phyloP scores from a whole-genome alignment of 64 coral and sea anemone genomes.

The Actinia equina region DNA sequence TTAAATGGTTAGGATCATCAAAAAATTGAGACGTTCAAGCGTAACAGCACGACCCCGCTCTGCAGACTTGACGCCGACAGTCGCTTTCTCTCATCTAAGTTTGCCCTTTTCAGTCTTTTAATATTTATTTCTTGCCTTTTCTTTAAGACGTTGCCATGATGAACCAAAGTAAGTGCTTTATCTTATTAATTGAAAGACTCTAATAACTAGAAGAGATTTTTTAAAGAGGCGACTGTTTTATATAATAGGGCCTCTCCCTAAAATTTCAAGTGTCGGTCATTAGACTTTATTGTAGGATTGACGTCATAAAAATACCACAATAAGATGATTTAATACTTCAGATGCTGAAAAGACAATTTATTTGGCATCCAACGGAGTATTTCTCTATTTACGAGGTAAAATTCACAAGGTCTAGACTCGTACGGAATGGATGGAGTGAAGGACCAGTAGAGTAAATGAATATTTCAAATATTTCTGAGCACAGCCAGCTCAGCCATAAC shows the following conservation, averaged over 20 bases:
- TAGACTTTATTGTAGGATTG: neutral
- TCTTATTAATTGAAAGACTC: neutral
- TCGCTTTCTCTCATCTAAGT: neutral
- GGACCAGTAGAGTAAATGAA: no score
- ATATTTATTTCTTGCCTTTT: neutral
- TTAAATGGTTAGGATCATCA: neutral
- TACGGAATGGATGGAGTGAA: neutral
- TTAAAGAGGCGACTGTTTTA: neutral
- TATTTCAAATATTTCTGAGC: neutral
- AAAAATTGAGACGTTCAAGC: neutral
- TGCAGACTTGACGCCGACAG: neutral
- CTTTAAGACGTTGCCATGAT: neutral
- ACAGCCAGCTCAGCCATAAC: neutral
- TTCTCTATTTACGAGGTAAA: neutral
- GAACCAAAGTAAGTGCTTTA: neutral
- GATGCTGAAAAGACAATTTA: neutral
- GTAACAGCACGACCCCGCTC: neutral
- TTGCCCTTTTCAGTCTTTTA: neutral
- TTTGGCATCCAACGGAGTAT: neutral
- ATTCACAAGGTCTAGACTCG: neutral
- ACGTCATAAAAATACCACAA: neutral
- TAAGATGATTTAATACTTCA: neutral
- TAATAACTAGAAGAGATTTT: neutral
- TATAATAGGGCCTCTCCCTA: neutral
- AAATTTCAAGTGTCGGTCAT: neutral